A percentile compares a stretch with the other conserved stretches of the same genome.
These are phyloP conservation scores for Epinephelus fuscoguttatus DNA, from an alignment of 2,113 vertebrate genomes.

Conservation along the genomic window DNA sequence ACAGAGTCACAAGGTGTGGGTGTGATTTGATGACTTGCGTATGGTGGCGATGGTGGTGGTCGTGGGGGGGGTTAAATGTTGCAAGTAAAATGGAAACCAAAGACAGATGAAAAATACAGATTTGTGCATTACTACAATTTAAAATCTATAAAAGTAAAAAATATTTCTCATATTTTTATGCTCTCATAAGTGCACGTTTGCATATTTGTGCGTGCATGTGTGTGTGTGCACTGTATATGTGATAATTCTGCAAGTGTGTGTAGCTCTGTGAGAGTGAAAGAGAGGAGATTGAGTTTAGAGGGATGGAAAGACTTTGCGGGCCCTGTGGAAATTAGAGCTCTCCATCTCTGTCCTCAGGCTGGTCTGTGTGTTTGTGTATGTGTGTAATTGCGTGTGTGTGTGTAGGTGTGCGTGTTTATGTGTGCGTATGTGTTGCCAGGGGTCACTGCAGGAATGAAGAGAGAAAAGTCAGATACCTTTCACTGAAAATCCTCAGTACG, in stretches of 20 bases:
- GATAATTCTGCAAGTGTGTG: slow-evolving; percentile 31
- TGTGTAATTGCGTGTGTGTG: slow-evolving; percentile 13
- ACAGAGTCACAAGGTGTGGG: slow-evolving; percentile 14
- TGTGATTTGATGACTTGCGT: background rate
- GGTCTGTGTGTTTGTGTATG: slow-evolving; percentile 28
- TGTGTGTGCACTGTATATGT: background rate
- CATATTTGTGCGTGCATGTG: background rate
- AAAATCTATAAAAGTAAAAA: background rate
- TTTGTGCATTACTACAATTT: background rate
- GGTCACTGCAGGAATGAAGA: slow-evolving; percentile 53
- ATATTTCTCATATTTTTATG: background rate
- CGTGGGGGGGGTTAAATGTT: background rate
- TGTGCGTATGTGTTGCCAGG: slow-evolving; percentile 8
- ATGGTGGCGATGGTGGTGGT: background rate
- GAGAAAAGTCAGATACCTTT: slow-evolving; percentile 42
- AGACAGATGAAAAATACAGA: background rate
- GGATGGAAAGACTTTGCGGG: slow-evolving; percentile 58
- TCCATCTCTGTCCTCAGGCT: slow-evolving; percentile 76
- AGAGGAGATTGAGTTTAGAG: slow-evolving; percentile 62
- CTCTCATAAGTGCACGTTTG: background rate
- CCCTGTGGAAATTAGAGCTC: slow-evolving; percentile 76
- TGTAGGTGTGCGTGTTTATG: background rate
- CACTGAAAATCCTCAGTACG: slow-evolving; percentile 28
- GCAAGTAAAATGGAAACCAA: background rate
- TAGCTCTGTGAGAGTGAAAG: slow-evolving; percentile 28